Base-by-base conservation (phyloP, 2,888 invertebrate species). In the Meandrusa payeni region DNA sequence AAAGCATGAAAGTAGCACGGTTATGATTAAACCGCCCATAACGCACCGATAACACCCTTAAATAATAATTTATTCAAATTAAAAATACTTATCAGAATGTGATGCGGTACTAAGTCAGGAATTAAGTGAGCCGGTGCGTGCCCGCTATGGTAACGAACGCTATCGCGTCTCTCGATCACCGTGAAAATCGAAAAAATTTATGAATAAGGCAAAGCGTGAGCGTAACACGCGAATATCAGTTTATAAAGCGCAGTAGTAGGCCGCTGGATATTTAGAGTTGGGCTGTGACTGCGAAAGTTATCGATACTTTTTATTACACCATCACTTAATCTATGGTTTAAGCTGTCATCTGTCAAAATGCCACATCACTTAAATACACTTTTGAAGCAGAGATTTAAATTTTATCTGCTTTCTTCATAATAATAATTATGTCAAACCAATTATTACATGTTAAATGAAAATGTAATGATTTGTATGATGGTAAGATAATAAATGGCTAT, bases 21-120 rank as follows among this genome's bases (percentile, higher is more conserved):
- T 72, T 69, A 63, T 75, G 79, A 77, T 81, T 79, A 80, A 73
- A 69, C 61, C 69, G 59, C 63, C 72, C 73, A 79, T 82, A 76
- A 69, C 62, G 64, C 64, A 55, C 66, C 82, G 81, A 85, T 82
- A 83, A 75, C 69, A 69, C 73, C 69, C 76, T 80, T 80, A 80
- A 83, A 85, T 83, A 76, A 85, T 87, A 87, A 87, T 87, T 85
- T 87, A 87, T 87, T 87, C 87, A 87, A 86, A 86, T 87, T 87
- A 87, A 87, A 87, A 87, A 86, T 85, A 87, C 83, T 87, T 86
- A 86, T 86, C 86, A 82, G 79, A 83, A 77, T 85, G 78, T 83
- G 87, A 87, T 87, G 83, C 85, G 86, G 85, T 85, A 68, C 68
- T 86, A 86, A 86, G 85, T 87, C 81, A 85, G 64, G 68, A 80